Base-by-base conservation (phyloP, 1,140 invertebrate species). In the Agraylea sexmaculata region DNA sequence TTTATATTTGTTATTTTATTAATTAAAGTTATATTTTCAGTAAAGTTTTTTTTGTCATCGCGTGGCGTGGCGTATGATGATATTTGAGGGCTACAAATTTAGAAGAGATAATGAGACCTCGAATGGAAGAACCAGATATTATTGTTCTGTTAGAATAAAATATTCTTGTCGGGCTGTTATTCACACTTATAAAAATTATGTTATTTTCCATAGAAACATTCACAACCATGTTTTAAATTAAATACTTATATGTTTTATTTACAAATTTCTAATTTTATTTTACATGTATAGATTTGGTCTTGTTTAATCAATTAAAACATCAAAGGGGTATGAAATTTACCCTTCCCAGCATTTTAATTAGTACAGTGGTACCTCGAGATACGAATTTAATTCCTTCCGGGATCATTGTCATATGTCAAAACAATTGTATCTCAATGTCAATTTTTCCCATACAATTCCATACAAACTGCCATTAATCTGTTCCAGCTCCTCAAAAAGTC, bases 81-180 rank as follows among this genome's bases (percentile, higher is more conserved):
- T n/a, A n/a, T n/a, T n/a, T n/a, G n/a, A n/a, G n/a, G n/a, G n/a
- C n/a, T n/a, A n/a, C n/a, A n/a, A n/a, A n/a, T n/a, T n/a, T n/a
- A n/a, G n/a, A n/a, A n/a, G n/a, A n/a, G n/a, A n/a, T n/a, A n/a
- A n/a, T n/a, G n/a, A n/a, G n/a, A 30, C 13, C 17, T 15, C 10
- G 10, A n/a, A n/a, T n/a, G n/a, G n/a, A n/a, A n/a, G n/a, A n/a
- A 19, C 21, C 4, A 10, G 39, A 10, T 41, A 32, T 29, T 11
- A 11, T 2, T 41, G 39, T 22, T 41, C 39, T 7, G 17, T 22
- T 7, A 10, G 16, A 12, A 18, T 13, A 3, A 11, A 20, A 18
- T 33, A 41, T 10, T 22, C 30, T 2, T 41, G 39, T 16, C n/a
- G 15, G 6, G 39, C 39, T 7, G 30, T 41, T 3, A 32, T 41